Conservation (phyloP, 2,888 invertebrate species). For the Agonum fuliginosum region DNA sequence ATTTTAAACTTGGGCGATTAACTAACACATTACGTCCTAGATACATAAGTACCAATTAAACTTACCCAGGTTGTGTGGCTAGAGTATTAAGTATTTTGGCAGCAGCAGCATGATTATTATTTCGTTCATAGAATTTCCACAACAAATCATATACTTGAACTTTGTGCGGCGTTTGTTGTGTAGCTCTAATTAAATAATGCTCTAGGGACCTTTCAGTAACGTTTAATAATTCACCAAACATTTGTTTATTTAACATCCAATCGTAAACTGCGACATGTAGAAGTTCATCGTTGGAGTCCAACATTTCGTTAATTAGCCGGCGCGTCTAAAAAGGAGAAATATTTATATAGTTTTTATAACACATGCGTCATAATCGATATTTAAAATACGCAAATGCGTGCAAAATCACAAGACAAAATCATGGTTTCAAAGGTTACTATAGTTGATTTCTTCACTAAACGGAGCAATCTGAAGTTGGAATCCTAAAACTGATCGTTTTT, state of each 20-base stretch:
- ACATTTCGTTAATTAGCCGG: constrained; percentile 79
- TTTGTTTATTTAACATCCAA: constrained; percentile 89
- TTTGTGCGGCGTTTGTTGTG: constrained; percentile 76
- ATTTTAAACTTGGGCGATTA: too few species aligned
- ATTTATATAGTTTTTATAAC: too few species aligned
- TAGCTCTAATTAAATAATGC: constrained; percentile 81
- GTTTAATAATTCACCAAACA: constrained; percentile 82
- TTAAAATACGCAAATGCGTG: too few species aligned
- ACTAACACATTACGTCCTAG: too few species aligned
- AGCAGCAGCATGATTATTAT: constrained; percentile 92
- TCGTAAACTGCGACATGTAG: constrained; percentile 94
- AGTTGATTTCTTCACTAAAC: too few species aligned
- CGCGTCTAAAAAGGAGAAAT: constrained; percentile 72
- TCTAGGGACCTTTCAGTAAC: constrained; percentile 84
- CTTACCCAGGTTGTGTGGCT: constrained; percentile 83
- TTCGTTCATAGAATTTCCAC: constrained; percentile 97
- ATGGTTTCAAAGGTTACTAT: too few species aligned
- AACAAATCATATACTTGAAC: constrained; percentile 84
- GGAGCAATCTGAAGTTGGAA: too few species aligned
- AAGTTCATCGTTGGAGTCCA: constrained; percentile 87
- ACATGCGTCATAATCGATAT: too few species aligned
- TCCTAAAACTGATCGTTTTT: too few species aligned
- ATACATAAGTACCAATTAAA: too few species aligned
- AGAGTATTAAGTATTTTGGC: constrained; percentile 92
- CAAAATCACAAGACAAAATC: too few species aligned